Evolutionary conservation across 2,113 vertebrate genomes (phyloP).

Genomic region (Phylloscopus trochilus): DNA sequence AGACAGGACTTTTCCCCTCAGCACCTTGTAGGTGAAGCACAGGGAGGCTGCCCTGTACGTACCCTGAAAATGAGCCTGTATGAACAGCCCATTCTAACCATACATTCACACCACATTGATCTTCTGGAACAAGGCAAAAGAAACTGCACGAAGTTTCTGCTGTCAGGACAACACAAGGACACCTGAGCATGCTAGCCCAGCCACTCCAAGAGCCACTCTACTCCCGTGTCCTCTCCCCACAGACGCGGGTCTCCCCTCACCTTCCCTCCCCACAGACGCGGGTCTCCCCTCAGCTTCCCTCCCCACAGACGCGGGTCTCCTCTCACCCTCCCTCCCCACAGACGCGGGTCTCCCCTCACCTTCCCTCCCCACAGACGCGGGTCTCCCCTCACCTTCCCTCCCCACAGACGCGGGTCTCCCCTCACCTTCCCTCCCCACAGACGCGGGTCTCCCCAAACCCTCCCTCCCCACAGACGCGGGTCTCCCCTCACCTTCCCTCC

Average conservation of each 20-base stretch:
- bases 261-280: rapidly evolving
- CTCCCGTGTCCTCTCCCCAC: not conserved
- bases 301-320: rapidly evolving
- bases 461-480: rapidly evolving
- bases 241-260: not conserved
- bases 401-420: rapidly evolving
- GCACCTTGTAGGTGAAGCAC: not conserved
- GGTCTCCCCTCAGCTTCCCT: no score
- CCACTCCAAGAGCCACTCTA: not conserved
- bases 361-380: rapidly evolving
- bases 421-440: not conserved
- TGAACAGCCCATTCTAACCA: not conserved
- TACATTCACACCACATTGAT: rapidly evolving
- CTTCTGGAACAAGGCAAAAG: not conserved
- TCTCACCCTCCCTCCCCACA: not conserved
- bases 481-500: not conserved
- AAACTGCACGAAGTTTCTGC: not conserved
- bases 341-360: rapidly evolving
- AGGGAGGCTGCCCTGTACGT: rapidly evolving
- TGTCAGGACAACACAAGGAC: not conserved
- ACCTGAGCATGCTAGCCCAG: rapidly evolving
- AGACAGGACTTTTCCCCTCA: not conserved
- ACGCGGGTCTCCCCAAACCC: rapidly evolving
- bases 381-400: not conserved
- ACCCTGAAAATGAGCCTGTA: not conserved